Percentiles rank a stretch among this genome's conserved stretches.
Evolutionary conservation across 2,797 vertebrate genomes (phyloP).

Genomic region (Pangasius macronema): DNA sequence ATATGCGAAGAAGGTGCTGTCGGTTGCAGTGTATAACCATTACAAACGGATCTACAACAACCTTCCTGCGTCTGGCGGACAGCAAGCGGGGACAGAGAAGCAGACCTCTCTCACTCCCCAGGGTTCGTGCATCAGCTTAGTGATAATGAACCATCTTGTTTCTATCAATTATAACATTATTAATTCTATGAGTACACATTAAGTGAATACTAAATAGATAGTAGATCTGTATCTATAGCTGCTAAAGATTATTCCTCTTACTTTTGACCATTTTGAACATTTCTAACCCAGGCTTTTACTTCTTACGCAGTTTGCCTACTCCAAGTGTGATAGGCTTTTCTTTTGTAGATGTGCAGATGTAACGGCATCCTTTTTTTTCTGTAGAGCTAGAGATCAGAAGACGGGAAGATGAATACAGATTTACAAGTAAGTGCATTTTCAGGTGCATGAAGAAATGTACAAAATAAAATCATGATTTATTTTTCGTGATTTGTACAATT

Average conservation of each 20-base stretch:
- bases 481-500: not conserved
- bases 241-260: constrained; percentile 51
- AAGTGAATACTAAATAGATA: not conserved
- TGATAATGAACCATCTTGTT: not conserved
- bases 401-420: constrained; percentile 91
- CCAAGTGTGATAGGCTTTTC: not conserved
- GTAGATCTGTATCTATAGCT: not conserved
- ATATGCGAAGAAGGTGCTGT: constrained; percentile 89
- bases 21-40: constrained; percentile 90
- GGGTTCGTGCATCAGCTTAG: constrained; percentile 72
- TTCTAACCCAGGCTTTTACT: not conserved
- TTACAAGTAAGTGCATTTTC: constrained; percentile 84
- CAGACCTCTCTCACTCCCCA: constrained; percentile 82
- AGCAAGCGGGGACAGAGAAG: constrained; percentile 83
- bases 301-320: not conserved
- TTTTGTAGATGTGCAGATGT: constrained; percentile 54
- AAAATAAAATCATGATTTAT: not conserved
- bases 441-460: constrained; percentile 9
- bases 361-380: constrained; percentile 54
- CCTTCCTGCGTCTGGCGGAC: constrained; percentile 78
- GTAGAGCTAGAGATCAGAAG: constrained; percentile 89
- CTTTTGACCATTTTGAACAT: constrained; percentile 36
- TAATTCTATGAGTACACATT: not conserved
- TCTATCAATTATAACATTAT: not conserved
- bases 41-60: constrained; percentile 91